These are phyloP conservation scores for Chaetops frenatus DNA, from an alignment of 2,113 vertebrate genomes.

Conservation along the genomic window DNA sequence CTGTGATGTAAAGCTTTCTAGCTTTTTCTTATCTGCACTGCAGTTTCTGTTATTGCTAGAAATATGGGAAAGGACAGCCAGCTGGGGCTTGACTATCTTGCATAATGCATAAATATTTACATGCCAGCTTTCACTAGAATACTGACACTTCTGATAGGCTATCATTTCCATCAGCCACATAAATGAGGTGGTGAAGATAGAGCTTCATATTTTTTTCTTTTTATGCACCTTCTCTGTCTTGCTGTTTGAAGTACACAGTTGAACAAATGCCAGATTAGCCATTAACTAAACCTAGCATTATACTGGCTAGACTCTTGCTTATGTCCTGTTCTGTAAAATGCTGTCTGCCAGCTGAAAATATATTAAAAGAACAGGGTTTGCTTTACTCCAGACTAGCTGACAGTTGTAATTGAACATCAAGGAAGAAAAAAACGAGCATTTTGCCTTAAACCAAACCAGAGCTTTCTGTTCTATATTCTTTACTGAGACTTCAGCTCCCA, in stretches of 20 bases:
- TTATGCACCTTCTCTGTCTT: neutral
- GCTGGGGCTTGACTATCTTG: neutral
- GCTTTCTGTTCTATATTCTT: neutral
- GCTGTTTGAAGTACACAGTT: neutral
- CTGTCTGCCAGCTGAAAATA: slow-evolving; percentile 17
- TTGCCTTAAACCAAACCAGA: slow-evolving; percentile 16
- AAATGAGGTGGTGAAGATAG: neutral
- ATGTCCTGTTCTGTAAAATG: neutral
- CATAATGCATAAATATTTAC: slow-evolving; percentile 19
- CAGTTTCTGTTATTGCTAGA: neutral
- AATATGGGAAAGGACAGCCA: neutral
- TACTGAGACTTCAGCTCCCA: neutral
- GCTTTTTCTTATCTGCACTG: neutral
- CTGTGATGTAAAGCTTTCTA: neutral
- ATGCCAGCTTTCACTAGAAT: neutral
- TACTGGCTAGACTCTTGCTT: neutral
- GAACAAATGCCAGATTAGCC: slow-evolving; percentile 27
- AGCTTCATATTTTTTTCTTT: neutral
- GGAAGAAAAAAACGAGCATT: neutral
- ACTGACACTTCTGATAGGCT: neutral
- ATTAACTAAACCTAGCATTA: neutral
- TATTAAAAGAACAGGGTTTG: neutral
- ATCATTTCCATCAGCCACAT: neutral
- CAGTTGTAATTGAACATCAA: neutral
- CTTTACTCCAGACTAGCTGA: neutral